Evolutionary conservation across 2,113 vertebrate species (phyloP).

Genomic region (Uropsilus gracilis): DNA sequence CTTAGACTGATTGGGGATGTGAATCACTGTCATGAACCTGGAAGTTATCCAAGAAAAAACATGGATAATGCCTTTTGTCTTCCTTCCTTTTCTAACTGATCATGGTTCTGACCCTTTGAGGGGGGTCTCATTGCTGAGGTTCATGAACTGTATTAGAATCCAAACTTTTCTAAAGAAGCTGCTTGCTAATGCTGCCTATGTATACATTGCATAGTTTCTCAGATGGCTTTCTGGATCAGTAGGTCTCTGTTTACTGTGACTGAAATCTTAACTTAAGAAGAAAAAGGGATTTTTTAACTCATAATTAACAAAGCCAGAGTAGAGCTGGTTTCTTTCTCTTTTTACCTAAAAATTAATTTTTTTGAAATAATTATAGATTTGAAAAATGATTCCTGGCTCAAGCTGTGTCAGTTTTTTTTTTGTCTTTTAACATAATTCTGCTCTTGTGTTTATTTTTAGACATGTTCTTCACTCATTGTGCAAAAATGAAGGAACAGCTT

Average conservation of each 20-base stretch:
- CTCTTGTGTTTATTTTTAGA: neutral
- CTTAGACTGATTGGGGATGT: neutral
- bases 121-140: neutral
- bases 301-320: neutral
- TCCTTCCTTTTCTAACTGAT: neutral
- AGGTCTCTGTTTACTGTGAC: slow-evolving; percentile 15
- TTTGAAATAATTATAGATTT: no score
- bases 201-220: neutral
- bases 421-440: neutral
- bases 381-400: neutral
- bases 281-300: neutral
- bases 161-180: neutral
- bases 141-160: neutral
- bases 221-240: neutral
- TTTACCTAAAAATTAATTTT: no score
- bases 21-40: neutral
- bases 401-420: neutral
- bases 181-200: neutral
- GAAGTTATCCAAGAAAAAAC: neutral
- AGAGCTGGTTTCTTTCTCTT: neutral
- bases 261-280: neutral
- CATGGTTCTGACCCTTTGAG: neutral
- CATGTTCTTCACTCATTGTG: neutral
- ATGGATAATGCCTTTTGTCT: neutral
- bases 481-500: neutral